These are phyloP conservation scores for Lordiphosa andalusiaca DNA, from an alignment of 2,888 invertebrate genomes.

Conservation along the genomic window DNA sequence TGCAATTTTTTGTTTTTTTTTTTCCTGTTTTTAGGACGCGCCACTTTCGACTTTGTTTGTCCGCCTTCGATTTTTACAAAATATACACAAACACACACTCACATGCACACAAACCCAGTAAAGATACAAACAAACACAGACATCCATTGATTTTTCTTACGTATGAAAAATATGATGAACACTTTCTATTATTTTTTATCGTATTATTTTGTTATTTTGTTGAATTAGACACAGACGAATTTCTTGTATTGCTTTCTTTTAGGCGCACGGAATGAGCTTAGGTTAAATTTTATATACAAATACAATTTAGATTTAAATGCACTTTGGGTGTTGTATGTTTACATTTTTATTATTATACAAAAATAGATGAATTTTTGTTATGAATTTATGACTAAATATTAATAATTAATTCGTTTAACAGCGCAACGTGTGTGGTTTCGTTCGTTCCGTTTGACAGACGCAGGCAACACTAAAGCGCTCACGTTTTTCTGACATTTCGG, in stretches of 20 bases:
- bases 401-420: conserved; percentile 25
- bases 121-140: conserved; percentile 23
- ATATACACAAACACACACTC: conserved; percentile 4
- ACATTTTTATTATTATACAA: conserved; percentile 42
- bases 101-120: conserved; percentile 11
- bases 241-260: conserved; percentile 13
- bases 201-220: conserved; percentile 25
- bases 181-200: conserved; percentile 37
- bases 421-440: conserved; percentile 25
- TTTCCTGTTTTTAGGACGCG: conserved; percentile 44
- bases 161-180: conserved; percentile 36
- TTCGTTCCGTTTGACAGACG: conserved; percentile 54
- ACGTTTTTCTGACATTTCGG: conserved; percentile 24
- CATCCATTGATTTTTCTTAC: conserved; percentile 52
- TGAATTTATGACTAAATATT: conserved; percentile 29
- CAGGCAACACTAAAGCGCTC: conserved; percentile 41
- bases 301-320: conserved; percentile 48
- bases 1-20: conserved; percentile 19
- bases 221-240: conserved; percentile 19
- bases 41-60: conserved; percentile 55
- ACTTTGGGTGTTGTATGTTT: conserved; percentile 59
- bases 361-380: conserved; percentile 43
- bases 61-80: conserved; percentile 69
- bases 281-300: conserved; percentile 4
- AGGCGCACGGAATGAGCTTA: conserved; percentile 9